A percentile compares a stretch with the other conserved stretches of the same genome.
These are phyloP conservation scores for Tethya wilhelma DNA, from an alignment of 37 sponge, comb jelly and placozoan species.

Conservation along the genomic window DNA sequence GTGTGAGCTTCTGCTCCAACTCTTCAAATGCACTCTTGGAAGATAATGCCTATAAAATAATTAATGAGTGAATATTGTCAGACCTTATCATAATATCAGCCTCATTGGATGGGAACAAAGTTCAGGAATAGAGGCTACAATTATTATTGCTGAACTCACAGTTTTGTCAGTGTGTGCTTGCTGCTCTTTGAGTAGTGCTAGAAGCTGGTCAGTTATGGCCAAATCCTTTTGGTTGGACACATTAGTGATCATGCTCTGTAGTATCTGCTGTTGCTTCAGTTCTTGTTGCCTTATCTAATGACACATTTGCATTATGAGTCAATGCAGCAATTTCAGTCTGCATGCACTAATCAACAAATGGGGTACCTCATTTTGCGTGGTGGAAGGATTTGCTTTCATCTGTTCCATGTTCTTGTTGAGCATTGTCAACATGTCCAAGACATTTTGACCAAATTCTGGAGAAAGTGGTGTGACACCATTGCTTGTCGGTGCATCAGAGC, in stretches of 20 bases:
- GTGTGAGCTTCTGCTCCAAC: conserved; percentile 29
- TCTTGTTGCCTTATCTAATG: conserved; percentile 33
- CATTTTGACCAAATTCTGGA: conserved; percentile 38
- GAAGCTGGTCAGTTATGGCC: conserved; percentile 15
- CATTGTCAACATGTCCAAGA: conserved; percentile 11
- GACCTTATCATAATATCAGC: not conserved
- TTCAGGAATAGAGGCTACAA: not conserved
- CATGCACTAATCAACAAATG: not conserved
- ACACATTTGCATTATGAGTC: not conserved
- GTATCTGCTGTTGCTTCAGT: conserved; percentile 25
- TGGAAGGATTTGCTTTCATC: conserved; percentile 30
- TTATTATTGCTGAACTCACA: no score
- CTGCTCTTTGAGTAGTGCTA: conserved; percentile 13
- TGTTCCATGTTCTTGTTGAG: conserved; percentile 22
- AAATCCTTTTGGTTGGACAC: conserved; percentile 33
- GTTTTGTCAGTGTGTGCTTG: not conserved
- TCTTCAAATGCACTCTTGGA: conserved; percentile 12
- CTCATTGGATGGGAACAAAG: not conserved
- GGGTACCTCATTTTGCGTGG: conserved; percentile 26
- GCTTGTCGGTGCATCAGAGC: no score
- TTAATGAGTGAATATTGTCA: not conserved
- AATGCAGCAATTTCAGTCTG: not conserved
- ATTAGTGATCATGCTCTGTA: conserved; percentile 40
- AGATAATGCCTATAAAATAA: not conserved
- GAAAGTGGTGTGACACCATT: conserved; percentile 15